Percentiles rank a stretch among this genome's conserved stretches.
Evolutionary conservation across 2,888 invertebrate genomes (phyloP).

Genomic region (Dicranocentrus wangi): DNA sequence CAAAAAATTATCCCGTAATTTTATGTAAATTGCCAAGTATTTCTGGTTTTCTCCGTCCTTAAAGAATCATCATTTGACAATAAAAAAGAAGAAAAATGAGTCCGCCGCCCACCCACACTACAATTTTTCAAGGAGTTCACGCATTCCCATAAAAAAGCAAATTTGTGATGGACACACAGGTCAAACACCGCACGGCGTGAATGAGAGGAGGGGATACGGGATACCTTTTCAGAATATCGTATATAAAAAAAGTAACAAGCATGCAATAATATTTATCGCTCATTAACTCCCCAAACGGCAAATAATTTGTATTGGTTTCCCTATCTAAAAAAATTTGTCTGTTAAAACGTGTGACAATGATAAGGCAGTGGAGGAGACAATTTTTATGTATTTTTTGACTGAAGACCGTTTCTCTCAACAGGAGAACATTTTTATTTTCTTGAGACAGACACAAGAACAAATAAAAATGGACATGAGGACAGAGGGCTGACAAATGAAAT

Average conservation of each 20-base stretch:
- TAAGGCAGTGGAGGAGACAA: neutral
- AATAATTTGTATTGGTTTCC: slow-evolving; percentile 32
- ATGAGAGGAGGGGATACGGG: neutral
- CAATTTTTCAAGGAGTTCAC: neutral
- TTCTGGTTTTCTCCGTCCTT: slow-evolving; percentile 18
- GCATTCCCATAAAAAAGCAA: neutral
- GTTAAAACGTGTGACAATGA: slow-evolving; percentile 5
- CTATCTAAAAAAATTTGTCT: neutral
- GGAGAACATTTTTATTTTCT: slow-evolving; percentile 2
- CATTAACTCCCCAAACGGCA: slow-evolving; percentile 28
- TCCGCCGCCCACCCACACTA: slow-evolving; percentile 13
- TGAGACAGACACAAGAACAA: slow-evolving; percentile 5
- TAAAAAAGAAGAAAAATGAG: slow-evolving; percentile 10
- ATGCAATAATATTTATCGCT: slow-evolving; percentile 26
- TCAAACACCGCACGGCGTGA: neutral
- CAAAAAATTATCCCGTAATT: slow-evolving; percentile 16
- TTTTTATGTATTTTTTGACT: neutral
- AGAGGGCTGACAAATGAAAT: slow-evolving; percentile 23
- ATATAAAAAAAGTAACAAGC: neutral
- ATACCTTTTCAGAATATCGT: neutral
- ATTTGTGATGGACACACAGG: slow-evolving; percentile 1
- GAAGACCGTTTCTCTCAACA: neutral
- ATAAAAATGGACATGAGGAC: slow-evolving; percentile 30
- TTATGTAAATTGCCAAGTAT: slow-evolving; percentile 34
- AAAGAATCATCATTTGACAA: slow-evolving; percentile 7